phyloP scores from a whole-genome alignment of 2,113 vertebrate species.

The Lycaon pictus region DNA sequence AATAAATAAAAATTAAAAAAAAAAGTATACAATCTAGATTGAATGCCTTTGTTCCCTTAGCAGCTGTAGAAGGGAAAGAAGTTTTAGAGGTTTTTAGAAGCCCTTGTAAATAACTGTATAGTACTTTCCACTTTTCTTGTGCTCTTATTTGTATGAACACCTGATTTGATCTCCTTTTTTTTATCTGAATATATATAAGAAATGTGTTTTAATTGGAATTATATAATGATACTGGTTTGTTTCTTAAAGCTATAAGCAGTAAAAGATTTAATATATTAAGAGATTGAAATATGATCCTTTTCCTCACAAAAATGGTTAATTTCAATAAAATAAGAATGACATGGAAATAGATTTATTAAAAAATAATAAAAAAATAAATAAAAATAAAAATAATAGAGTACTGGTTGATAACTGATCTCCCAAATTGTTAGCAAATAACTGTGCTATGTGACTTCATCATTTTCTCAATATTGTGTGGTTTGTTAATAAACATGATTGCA shows the following conservation, averaged over 20 bases:
- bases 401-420: neutral
- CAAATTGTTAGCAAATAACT: conserved; percentile 9
- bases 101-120: neutral
- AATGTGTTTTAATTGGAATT: conserved; percentile 14
- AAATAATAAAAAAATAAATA: too few relatives aligned
- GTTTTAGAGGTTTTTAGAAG: conserved; percentile 40
- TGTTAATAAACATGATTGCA: neutral
- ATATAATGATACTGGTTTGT: neutral
- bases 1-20: too few relatives aligned
- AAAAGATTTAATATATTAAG: neutral
- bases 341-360: neutral
- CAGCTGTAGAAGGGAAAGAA: neutral
- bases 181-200: neutral
- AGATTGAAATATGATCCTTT: neutral
- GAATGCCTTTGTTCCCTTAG: neutral
- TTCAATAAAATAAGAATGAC: neutral
- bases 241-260: conserved; percentile 6
- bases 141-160: neutral
- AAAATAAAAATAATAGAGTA: neutral
- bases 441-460: neutral
- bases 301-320: neutral
- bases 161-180: neutral
- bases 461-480: neutral
- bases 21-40: neutral
- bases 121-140: neutral